A percentile compares a stretch with the other conserved stretches of the same genome.
These are phyloP conservation scores for Apteryx mantelli DNA, from an alignment of 2,113 vertebrate genomes.

Conservation along the genomic window DNA sequence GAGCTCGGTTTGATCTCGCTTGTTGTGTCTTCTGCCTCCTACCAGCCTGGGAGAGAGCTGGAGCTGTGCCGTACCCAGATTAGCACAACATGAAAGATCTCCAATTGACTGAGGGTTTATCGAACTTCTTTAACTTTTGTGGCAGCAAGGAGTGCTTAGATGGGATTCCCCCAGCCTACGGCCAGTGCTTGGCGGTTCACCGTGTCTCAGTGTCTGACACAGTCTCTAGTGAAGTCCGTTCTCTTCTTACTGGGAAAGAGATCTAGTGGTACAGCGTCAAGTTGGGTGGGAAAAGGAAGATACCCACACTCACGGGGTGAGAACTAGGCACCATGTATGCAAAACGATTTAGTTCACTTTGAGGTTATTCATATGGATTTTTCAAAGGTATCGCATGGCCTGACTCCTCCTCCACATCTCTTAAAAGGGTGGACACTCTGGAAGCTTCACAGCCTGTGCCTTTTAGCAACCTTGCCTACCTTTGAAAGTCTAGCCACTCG, in stretches of 20 bases:
- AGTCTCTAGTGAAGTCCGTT: neutral
- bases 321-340: rapidly evolving
- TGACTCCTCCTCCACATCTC: neutral
- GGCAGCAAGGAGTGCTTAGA: neutral
- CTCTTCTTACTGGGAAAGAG: neutral
- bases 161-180: neutral
- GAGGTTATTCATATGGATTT: rapidly evolving
- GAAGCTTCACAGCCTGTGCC: neutral
- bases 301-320: rapidly evolving
- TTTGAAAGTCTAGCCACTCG: neutral
- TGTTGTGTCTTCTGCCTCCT: constrained; percentile 46
- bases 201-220: neutral
- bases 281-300: neutral
- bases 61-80: constrained; percentile 5
- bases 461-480: neutral
- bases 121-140: neutral
- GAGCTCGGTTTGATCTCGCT: neutral
- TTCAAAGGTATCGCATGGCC: neutral
- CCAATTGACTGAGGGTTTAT: neutral
- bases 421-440: neutral
- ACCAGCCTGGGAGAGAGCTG: constrained; percentile 19
- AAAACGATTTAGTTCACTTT: neutral
- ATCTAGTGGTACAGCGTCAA: neutral
- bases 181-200: neutral
- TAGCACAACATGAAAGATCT: neutral